Conservation (phyloP, 2,888 invertebrate species). For the Macrosoma leucophasiata region DNA sequence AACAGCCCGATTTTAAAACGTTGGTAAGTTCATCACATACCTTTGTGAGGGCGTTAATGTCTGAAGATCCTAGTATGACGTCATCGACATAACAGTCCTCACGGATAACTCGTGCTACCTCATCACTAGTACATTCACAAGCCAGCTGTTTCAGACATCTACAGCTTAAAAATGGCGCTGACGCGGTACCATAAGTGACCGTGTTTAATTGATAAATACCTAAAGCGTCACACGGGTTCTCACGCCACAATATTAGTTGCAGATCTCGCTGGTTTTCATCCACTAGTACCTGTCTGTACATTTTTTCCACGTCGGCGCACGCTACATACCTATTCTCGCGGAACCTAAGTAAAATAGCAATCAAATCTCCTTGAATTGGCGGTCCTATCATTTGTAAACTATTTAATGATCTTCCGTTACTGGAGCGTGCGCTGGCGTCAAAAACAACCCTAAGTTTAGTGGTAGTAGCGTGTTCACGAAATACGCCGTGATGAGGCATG, state of each 20-base stretch:
- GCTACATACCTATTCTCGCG: constrained; percentile 11
- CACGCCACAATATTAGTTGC: constrained; percentile 17
- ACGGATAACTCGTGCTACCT: constrained; percentile 14
- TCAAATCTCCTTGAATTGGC: constrained; percentile 9
- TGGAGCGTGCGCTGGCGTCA: constrained; percentile 14
- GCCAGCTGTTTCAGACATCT: constrained; percentile 24
- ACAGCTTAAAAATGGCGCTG: constrained; percentile 26
- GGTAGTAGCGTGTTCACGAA: constrained; percentile 17
- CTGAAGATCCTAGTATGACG: no score
- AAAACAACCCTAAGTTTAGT: constrained; percentile 22
- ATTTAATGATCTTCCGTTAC: constrained; percentile 14
- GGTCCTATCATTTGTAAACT: constrained; percentile 15
- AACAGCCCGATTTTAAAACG: not conserved
- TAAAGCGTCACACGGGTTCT: constrained; percentile 8
- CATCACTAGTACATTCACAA: constrained; percentile 17
- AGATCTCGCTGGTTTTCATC: constrained; percentile 9
- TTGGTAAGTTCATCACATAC: no score
- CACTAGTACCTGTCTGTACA: constrained; percentile 15
- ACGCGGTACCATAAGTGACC: constrained; percentile 7
- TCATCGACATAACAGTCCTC: no score
- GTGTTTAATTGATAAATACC: constrained; percentile 8
- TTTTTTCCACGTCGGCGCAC: constrained; percentile 14
- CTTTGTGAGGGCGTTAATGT: no score
- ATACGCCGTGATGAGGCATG: constrained; percentile 20
- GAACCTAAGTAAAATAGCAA: constrained; percentile 11